Evolutionary conservation across 2,888 invertebrate genomes (phyloP), one percentile per base, ranked within the genome.

Genomic region (Eupithecia exiguata): DNA sequence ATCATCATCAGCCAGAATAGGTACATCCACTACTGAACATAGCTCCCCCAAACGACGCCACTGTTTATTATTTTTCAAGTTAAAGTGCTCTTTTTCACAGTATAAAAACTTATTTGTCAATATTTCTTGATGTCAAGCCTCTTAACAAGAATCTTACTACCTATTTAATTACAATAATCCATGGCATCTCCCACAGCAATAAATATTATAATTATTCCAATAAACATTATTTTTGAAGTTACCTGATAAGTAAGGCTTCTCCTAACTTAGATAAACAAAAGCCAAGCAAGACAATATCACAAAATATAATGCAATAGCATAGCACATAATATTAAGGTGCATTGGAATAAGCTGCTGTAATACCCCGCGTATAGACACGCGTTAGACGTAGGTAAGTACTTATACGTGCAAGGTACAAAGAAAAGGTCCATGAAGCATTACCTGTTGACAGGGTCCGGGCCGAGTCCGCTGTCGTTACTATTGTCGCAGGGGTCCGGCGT

Each of bases 381-480:
- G 58, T 25, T 14, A 21, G 25, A 58, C 25, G 25, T 53, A 21
- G 5, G 30, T 30, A n/a, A n/a, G 49, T 18, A 3, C 4, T n/a
- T 49, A 49, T n/a, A 53, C n/a, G 35, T 30, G 63, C 63, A 65
- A 35, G n/a, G 3, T 36, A 18, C 36, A 18, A 36, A 36, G n/a
- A 65, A 36, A n/a, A 12, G n/a, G 30, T 36, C 25, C 21, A 38
- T 38, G 36, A 18, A 38, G 36, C 30, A 14, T 65, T 88, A 94
- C 94, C 94, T 94, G 91, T 91, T 89, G 66, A 87, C 84, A 80
- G 95, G 96, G 88, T 98, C 98, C 80, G 97, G 97, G 74, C 98
- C 98, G 81, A 98, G 95, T 43, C 98, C 98, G 81, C 98, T 98
- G 92, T 98, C 98, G 94, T 97, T 98, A 78, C 98, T 98, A 92